phyloP scores from a whole-genome alignment of 2,113 vertebrate species.

The Salvator merianae region DNA sequence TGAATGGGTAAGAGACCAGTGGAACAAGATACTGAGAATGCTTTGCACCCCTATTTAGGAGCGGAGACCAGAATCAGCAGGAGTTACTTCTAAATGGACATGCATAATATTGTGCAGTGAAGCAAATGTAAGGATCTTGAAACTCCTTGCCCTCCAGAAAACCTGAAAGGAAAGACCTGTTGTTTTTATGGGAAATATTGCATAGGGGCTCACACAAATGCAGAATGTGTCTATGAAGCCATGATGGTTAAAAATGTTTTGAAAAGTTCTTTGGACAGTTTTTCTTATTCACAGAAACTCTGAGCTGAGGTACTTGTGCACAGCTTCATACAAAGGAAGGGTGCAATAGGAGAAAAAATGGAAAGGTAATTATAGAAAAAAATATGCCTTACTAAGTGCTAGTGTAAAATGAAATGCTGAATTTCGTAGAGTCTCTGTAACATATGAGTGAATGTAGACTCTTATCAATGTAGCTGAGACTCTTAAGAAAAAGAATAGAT shows the following conservation, averaged over 20 bases:
- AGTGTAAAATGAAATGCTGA: constrained; percentile 1
- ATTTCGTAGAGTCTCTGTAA: neutral
- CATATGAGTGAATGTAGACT: neutral
- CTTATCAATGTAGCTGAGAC: neutral
- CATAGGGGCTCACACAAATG: neutral
- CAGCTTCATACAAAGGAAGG: neutral
- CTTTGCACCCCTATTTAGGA: too few relatives aligned
- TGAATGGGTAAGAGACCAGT: too few relatives aligned
- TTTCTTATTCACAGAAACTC: neutral
- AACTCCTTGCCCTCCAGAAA: neutral
- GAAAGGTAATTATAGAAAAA: neutral
- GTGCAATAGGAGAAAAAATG: neutral
- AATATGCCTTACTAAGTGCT: neutral
- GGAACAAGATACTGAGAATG: too few relatives aligned
- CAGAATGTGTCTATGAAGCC: neutral
- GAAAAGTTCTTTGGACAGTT: neutral
- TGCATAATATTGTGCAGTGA: neutral
- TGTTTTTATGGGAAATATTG: neutral
- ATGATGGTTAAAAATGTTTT: neutral
- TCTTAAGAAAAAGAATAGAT: neutral
- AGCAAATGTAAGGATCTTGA: neutral
- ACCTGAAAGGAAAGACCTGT: neutral
- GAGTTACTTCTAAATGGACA: neutral
- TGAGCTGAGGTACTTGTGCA: neutral
- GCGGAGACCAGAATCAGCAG: neutral